Conservation (phyloP, 2,888 invertebrate species). For the Torymus aiolomorphi region DNA sequence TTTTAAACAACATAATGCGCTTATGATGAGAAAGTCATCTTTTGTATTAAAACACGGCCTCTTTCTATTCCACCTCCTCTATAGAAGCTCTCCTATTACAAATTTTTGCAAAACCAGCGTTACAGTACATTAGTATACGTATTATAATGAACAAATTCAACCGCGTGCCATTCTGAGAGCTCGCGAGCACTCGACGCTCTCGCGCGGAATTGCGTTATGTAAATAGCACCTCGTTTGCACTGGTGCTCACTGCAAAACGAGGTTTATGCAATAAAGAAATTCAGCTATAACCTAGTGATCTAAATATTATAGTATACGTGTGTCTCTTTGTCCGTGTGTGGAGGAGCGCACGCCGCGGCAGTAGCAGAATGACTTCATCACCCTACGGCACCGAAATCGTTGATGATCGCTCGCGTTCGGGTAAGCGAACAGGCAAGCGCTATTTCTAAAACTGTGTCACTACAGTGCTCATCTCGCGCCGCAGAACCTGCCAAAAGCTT, state of each 20-base stretch:
- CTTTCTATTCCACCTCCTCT: too few species aligned
- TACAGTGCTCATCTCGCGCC: slow-evolving; percentile 4
- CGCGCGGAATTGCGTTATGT: slow-evolving; percentile 22
- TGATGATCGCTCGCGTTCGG: slow-evolving; percentile 30
- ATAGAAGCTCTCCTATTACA: too few species aligned
- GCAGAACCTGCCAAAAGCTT: slow-evolving; percentile 6
- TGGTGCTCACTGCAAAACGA: not conserved
- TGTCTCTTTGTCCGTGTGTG: too few species aligned
- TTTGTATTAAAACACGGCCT: too few species aligned
- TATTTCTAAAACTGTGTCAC: slow-evolving; percentile 54
- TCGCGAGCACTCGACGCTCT: too few species aligned
- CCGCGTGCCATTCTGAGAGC: too few species aligned
- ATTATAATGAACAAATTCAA: too few species aligned
- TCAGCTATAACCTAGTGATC: slow-evolving; percentile 20
- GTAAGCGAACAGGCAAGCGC: not conserved
- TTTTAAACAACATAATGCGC: too few species aligned
- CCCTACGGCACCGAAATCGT: slow-evolving; percentile 30
- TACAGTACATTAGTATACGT: too few species aligned
- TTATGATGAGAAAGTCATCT: too few species aligned
- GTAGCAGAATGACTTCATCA: slow-evolving; percentile 38
- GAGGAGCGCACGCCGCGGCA: too few species aligned
- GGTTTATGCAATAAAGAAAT: slow-evolving; percentile 6
- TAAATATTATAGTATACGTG: slow-evolving; percentile 26
- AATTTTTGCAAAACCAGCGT: too few species aligned
- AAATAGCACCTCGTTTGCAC: slow-evolving; percentile 1